Evolutionary conservation across 2,888 invertebrate species (phyloP).

Genomic region (Thumatha senex): DNA sequence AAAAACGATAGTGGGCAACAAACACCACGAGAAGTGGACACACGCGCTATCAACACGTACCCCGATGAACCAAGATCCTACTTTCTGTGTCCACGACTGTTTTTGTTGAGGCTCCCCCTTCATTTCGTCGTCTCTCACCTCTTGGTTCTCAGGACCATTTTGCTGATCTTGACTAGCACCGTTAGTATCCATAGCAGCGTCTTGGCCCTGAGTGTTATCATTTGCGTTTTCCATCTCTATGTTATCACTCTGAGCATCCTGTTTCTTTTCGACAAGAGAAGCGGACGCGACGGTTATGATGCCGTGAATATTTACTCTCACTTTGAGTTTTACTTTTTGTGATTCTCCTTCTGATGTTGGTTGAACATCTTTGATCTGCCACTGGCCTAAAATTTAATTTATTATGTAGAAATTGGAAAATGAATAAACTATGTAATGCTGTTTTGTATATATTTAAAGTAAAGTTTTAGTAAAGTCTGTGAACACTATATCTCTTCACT

Average conservation of each 20-base stretch:
- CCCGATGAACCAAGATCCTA: conserved; percentile 88
- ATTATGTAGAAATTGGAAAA: no score
- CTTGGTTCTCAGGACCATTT: conserved; percentile 74
- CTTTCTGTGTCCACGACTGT: conserved; percentile 88
- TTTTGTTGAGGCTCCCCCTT: conserved; percentile 73
- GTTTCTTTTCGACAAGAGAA: conserved; percentile 90
- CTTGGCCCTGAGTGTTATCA: conserved; percentile 70
- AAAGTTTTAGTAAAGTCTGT: no score
- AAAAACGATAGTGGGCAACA: conserved; percentile 57
- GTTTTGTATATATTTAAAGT: no score
- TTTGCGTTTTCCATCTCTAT: conserved; percentile 75
- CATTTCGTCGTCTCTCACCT: conserved; percentile 78
- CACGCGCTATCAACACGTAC: conserved; percentile 84
- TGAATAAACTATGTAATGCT: no score
- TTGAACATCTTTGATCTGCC: conserved; percentile 91
- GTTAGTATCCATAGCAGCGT: conserved; percentile 79
- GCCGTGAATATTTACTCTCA: conserved; percentile 96
- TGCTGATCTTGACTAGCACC: conserved; percentile 71
- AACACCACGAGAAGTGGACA: conserved; percentile 57
- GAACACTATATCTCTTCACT: no score
- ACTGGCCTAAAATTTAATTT: conserved; percentile 83
- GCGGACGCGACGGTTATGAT: conserved; percentile 95
- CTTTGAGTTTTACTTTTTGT: conserved; percentile 98
- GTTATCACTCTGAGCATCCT: conserved; percentile 70
- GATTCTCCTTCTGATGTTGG: conserved; percentile 94